phyloP scores from a whole-genome alignment of 2,888 invertebrate species.

The Harpalus rufipes region DNA sequence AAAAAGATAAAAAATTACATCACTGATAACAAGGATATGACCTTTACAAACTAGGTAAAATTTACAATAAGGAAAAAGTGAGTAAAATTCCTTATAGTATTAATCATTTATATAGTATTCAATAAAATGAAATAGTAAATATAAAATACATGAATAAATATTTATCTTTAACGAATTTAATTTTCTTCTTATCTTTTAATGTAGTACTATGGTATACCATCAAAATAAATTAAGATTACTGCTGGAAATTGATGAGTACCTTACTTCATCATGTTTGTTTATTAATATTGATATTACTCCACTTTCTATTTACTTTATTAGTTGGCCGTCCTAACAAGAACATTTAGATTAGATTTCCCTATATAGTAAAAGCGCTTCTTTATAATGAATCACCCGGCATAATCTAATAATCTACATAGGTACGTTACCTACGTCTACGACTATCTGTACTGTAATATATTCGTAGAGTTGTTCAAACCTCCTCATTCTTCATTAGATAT shows the following conservation, averaged over 20 bases:
- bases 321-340: neutral
- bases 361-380: constrained; percentile 2
- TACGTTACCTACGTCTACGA: neutral
- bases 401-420: constrained; percentile 3
- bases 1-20: too few relatives aligned
- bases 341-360: constrained; percentile 6
- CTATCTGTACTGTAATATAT: neutral
- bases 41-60: too few relatives aligned
- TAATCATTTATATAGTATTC: too few relatives aligned
- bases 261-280: neutral
- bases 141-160: too few relatives aligned
- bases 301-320: neutral
- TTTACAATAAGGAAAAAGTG: too few relatives aligned
- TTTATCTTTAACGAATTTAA: too few relatives aligned
- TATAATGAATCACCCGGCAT: neutral
- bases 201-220: too few relatives aligned
- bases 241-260: neutral
- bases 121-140: too few relatives aligned
- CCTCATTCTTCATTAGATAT: constrained; percentile 37
- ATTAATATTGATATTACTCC: neutral
- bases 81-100: too few relatives aligned
- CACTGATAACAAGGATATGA: too few relatives aligned
- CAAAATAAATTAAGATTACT: neutral
- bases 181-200: too few relatives aligned
- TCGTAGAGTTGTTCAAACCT: neutral